Evolutionary conservation across 2,797 vertebrate genomes (phyloP), one percentile per base, ranked within the genome.

Genomic region (Rhabdomys pumilio): DNA sequence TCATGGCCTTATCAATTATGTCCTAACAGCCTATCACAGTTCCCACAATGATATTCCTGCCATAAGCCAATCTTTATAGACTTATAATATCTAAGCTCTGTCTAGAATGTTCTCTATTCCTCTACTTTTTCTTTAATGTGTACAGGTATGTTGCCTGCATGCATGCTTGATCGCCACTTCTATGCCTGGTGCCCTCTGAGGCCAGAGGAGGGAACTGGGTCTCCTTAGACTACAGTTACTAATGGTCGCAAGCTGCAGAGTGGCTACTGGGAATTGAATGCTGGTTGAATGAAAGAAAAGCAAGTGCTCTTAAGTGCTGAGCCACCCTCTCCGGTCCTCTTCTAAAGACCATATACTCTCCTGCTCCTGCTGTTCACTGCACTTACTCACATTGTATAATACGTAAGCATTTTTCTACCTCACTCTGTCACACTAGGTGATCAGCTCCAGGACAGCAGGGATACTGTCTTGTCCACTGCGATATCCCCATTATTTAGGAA

Each of bases 401-500:
- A 84, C 6, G 0, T 59, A 61, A 59, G 3, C 63, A 12, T 84
- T 34, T 38, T 65, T 67, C 82, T 88, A 31, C 69, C 53, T 75
- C 26, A 20, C 44, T 57, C 29, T 59, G 13, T 61, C 34, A 80
- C 44, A 83, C 11, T 69, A 84, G 31, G 57, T 75, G 22, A 1
- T 57, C 85, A 92, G 44, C 15, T 67, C 82, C 50, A 80, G 26
- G 44, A 86, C 31, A 85, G 4, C 12, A 59, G 14, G 31, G 6
- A n/a, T 59, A 88, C 38, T 89, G 31, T 79, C 50, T 59, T 77
- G 38, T 47, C 69, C 86, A 80, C 12, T 75, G n/a, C 5, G 44
- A 5, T 76, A 84, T 63, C 34, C 55, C 44, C 26, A 34, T n/a
- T 85, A 65, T 34, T 94, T 80, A 84, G 55, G 47, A 83, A 95